Evolutionary conservation across 2,797 vertebrate genomes (phyloP).

Genomic region (Choloepus didactylus): DNA sequence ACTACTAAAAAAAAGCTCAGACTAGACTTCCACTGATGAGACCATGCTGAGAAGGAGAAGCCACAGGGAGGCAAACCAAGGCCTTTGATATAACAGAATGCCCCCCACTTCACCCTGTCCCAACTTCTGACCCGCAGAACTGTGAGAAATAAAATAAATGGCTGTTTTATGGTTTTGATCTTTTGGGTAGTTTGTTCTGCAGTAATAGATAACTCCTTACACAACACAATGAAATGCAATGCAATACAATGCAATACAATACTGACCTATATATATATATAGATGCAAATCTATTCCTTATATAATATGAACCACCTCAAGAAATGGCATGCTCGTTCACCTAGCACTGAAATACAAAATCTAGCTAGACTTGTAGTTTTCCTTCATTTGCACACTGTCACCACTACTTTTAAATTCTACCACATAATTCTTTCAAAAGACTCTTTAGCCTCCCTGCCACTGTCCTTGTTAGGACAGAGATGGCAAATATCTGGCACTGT

Average conservation of each 20-base stretch:
- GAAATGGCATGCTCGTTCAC: background rate
- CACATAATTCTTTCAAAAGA: conserved; percentile 44
- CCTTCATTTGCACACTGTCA: background rate
- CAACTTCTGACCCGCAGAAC: background rate
- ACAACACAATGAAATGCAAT: background rate
- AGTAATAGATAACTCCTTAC: background rate
- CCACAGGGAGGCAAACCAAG: background rate
- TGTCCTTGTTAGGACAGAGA: background rate
- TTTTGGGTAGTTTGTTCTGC: background rate
- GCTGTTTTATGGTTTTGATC: background rate
- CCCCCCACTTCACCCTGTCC: background rate
- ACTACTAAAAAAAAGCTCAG: background rate
- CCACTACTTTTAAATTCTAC: background rate
- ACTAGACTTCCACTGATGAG: background rate
- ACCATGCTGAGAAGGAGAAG: background rate
- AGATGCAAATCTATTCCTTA: background rate
- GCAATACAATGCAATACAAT: background rate
- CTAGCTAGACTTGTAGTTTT: background rate
- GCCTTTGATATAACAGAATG: background rate
- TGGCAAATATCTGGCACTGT: background rate
- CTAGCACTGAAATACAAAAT: background rate
- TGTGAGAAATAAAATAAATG: background rate
- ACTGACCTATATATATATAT: background rate
- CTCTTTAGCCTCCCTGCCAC: background rate
- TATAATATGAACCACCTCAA: background rate